These are phyloP conservation scores for Scarus forsteni DNA, from an alignment of 2,797 vertebrate species.

Conservation along the genomic window DNA sequence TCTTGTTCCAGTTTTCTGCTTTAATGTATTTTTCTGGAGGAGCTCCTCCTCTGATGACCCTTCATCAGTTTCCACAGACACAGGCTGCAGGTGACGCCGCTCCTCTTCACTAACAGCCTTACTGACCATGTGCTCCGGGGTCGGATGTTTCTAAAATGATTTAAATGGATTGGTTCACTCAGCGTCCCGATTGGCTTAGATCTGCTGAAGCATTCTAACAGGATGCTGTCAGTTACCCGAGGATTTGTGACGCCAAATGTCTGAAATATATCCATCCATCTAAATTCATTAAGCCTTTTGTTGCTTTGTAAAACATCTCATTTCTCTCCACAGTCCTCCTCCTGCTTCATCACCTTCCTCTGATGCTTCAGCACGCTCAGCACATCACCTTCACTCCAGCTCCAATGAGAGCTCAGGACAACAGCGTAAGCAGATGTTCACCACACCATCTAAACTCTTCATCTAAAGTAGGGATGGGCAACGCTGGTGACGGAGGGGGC, in stretches of 20 bases:
- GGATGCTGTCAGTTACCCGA: constrained; percentile 42
- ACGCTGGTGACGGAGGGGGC: no score
- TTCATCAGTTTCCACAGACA: background rate
- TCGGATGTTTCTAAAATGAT: constrained; percentile 66
- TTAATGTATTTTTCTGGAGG: no score
- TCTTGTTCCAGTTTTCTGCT: no score
- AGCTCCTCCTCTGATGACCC: no score
- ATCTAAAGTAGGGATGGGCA: background rate
- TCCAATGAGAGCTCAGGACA: constrained; percentile 25
- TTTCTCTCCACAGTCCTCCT: background rate
- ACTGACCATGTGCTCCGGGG: constrained; percentile 73
- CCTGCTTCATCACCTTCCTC: constrained; percentile 3
- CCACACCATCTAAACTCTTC: background rate
- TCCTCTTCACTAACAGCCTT: constrained; percentile 64
- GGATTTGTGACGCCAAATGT: constrained; percentile 32
- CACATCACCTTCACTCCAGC: constrained; percentile 31
- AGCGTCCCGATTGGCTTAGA: constrained; percentile 69
- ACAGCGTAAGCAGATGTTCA: constrained; percentile 36
- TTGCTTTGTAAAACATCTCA: background rate
- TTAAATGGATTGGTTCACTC: constrained; percentile 71
- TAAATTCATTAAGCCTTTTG: background rate
- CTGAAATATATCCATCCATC: background rate
- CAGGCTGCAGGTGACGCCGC: constrained; percentile 11
- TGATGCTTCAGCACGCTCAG: constrained; percentile 38
- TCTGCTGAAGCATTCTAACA: constrained; percentile 58